A percentile compares a stretch with the other conserved stretches of the same genome.
These are phyloP conservation scores for Idaea aversata DNA, from an alignment of 2,888 invertebrate genomes.

Conservation along the genomic window DNA sequence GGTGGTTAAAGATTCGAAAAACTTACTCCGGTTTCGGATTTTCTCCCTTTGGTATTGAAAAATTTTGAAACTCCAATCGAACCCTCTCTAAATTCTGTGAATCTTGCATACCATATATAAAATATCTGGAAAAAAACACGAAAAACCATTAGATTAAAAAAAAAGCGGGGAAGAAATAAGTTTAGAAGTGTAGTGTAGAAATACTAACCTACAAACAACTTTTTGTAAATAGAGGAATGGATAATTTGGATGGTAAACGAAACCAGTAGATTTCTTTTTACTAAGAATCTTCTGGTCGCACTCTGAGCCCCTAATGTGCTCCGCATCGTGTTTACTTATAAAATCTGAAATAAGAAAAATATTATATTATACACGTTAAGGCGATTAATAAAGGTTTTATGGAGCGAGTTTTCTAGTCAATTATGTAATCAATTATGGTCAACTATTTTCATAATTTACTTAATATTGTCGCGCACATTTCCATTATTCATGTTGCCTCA, in stretches of 20 bases:
- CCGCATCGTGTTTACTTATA: slow-evolving; percentile 95
- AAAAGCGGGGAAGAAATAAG: not conserved
- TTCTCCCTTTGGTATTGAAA: slow-evolving; percentile 93
- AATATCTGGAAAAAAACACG: slow-evolving; percentile 83
- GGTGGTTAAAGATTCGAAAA: not conserved
- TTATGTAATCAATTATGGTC: no score
- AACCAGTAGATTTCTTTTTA: slow-evolving; percentile 94
- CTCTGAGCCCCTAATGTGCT: slow-evolving; percentile 97
- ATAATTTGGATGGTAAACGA: slow-evolving; percentile 97
- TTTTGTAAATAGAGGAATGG: slow-evolving; percentile 97
- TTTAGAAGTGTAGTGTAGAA: not conserved
- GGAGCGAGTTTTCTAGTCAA: no score
- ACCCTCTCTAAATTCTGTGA: slow-evolving; percentile 97
- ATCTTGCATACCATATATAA: slow-evolving; percentile 99
- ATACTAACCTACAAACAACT: slow-evolving; percentile 91
- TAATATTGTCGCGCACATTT: no score
- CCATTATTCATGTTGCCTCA: no score
- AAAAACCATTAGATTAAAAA: slow-evolving; percentile 2
- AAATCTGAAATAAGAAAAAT: slow-evolving; percentile 84
- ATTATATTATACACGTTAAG: not conserved
- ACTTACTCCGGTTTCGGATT: slow-evolving; percentile 89
- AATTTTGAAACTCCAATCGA: slow-evolving; percentile 91
- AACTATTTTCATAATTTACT: no score
- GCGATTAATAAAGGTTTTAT: no score
- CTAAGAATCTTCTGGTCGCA: slow-evolving; percentile 99